Evolutionary conservation across 2,797 vertebrate species (phyloP).

Genomic region (Champsocephalus esox): DNA sequence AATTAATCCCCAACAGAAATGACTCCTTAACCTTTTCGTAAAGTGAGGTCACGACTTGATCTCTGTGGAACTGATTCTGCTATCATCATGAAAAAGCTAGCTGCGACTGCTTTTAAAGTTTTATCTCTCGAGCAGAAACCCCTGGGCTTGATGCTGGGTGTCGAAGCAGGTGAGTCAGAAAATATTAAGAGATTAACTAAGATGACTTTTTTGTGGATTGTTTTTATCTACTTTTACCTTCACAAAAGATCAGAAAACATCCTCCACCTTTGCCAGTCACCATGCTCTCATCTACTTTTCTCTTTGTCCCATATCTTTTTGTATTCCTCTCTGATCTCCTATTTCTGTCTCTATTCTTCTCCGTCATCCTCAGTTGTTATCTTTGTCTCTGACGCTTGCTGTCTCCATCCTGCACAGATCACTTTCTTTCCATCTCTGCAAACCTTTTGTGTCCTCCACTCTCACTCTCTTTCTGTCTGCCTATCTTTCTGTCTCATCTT

Average conservation of each 20-base stretch:
- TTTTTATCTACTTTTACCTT: background rate
- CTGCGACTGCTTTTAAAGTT: too few species aligned
- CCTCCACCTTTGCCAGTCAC: background rate
- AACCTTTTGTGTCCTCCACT: background rate
- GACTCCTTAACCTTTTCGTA: too few species aligned
- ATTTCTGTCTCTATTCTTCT: background rate
- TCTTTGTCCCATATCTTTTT: background rate
- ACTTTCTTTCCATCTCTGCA: background rate
- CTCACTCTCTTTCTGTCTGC: background rate
- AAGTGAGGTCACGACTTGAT: too few species aligned
- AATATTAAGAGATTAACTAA: too few species aligned
- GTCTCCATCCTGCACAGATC: background rate
- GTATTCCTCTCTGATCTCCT: background rate
- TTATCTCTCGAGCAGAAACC: too few species aligned
- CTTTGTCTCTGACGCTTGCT: background rate
- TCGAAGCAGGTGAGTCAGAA: too few species aligned
- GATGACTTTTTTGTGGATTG: background rate
- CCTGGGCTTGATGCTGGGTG: too few species aligned
- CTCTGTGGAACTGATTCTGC: too few species aligned
- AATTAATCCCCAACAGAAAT: too few species aligned
- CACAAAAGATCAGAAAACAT: conserved; percentile 5
- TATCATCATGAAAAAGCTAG: too few species aligned
- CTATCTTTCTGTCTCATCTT: background rate
- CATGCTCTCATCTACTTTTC: background rate
- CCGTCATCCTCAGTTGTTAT: background rate